Evolutionary conservation across 2,888 invertebrate genomes (phyloP), one percentile per base, ranked within the genome.

Genomic region (Meiosimyza platycephala): DNA sequence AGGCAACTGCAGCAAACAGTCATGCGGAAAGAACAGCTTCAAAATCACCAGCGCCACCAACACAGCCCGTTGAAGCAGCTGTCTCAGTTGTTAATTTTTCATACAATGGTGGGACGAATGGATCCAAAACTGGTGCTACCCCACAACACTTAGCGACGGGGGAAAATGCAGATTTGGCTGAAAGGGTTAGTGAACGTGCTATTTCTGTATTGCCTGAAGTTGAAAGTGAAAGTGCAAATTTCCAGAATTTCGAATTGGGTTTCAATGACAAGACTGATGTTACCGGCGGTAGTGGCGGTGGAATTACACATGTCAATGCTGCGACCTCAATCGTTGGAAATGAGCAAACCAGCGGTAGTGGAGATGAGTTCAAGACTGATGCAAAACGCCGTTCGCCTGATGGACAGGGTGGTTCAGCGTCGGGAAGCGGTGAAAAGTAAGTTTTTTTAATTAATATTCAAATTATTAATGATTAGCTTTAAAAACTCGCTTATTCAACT

Each of bases 161-260:
- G 13, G 75, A 70, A 13, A 60, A 71, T 51, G 76, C 71, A 22
- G 74, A 73, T 22, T 66, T 59, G 68, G 81, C 82, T 59, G 85
- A 86, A 79, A 80, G 89, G 57, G 83, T 90, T 76, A 85, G 84
- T 82, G 82, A 81, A 77, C 83, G 83, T 80, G 81, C 84, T 80
- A 89, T 91, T 51, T 89, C 89, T 79, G 90, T 89, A 18, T 90
- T 90, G 73, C 89, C 90, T 57, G 91, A 91, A 75, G 88, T 90
- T 16, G 91, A 91, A 80, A 89, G 90, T 74, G 90, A 90, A 79
- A 90, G 90, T 85, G 90, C 90, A 11, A 91, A 91, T 80, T 80
- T 83, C 73, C 84, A 86, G 78, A 83, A 79, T 76, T 83, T 81
- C 78, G 78, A 81, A 64, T 71, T 74, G 71, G 73, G 68, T 59